A percentile compares a stretch with the other conserved stretches of the same genome.
Conservation (phyloP, 2,113 vertebrate species). For the Cynopterus brachyotis region DNA sequence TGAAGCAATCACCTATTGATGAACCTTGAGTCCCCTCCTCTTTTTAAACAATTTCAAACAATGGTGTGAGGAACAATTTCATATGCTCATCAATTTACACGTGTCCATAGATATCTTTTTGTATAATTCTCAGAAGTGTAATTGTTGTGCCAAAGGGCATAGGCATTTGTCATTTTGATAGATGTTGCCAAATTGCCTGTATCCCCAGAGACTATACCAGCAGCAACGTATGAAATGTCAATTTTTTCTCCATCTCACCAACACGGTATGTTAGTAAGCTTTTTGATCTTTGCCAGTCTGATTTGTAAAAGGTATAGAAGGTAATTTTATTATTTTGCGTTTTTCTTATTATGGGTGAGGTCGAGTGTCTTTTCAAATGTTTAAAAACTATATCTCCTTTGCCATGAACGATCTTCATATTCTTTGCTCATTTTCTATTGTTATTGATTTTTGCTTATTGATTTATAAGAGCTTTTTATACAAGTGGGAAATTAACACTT, state of each 20-base stretch:
- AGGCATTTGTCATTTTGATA: slow-evolving; percentile 11
- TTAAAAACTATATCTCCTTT: slow-evolving; percentile 3
- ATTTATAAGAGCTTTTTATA: slow-evolving; percentile 13
- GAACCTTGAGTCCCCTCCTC: not conserved
- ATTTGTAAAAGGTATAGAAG: not conserved
- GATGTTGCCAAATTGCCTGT: not conserved
- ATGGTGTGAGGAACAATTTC: not conserved
- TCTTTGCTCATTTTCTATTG: not conserved
- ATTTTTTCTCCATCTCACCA: not conserved
- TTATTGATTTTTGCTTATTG: not conserved
- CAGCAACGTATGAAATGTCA: not conserved
- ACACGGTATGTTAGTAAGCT: not conserved
- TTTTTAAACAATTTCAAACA: not conserved
- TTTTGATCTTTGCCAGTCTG: not conserved
- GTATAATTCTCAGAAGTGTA: not conserved
- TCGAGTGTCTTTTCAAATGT: not conserved
- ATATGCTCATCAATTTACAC: not conserved
- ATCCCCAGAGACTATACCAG: not conserved
- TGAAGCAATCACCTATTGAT: not conserved
- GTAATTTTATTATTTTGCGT: not conserved
- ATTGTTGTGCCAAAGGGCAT: not conserved
- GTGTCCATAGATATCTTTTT: not conserved
- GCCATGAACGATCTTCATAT: not conserved
- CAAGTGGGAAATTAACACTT: not conserved
- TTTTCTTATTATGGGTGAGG: not conserved